Base-by-base conservation (phyloP, 2,113 vertebrate genomes). In the Hemibagrus wyckioides region DNA sequence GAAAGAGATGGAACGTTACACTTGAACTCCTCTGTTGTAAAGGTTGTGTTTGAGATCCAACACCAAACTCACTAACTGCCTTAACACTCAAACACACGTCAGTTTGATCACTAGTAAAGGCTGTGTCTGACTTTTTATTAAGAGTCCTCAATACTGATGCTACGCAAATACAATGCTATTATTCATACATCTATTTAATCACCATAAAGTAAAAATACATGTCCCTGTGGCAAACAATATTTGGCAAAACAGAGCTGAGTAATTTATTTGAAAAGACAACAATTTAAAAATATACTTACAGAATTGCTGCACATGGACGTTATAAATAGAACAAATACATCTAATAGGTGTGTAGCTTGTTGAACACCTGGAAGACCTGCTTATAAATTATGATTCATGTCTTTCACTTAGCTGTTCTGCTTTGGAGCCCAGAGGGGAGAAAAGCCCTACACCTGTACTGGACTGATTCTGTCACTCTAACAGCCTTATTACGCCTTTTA, bases 271-370 rank as follows among this genome's bases (percentile, higher is more conserved):
- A 75, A 80, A 89, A 91, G 83, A 82, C 86, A 91, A 84, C 80
- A 82, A 90, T 54, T 89, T 71, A 77, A 89, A 92, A 91, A 87
- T 85, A 90, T 92, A 90, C 92, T 89, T 90, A 96, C 95, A 93
- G 94, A 94, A 92, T 94, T 95, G 95, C 95, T 96, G 95, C 95
- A 96, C 94, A 95, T 96, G 95, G 94, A 94, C 96, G 30, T 83
- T 93, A 96, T 96, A 96, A 90, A 95, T 96, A 96, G 96, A 95
- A 97, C 96, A 95, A 89, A 90, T 89, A 87, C 89, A 90, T 89
- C 89, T 90, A 86, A 69, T 79, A 87, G 86, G 84, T 75, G 86
- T 88, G 88, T 87, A 83, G 88, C 80, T 69, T 90, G 87, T 86
- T 67, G 85, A 90, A 87, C 86, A 90, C 76, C 73, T 91, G 92